Evolutionary conservation across 2,888 invertebrate species (phyloP).

Genomic region (Sminthurinus aureus): DNA sequence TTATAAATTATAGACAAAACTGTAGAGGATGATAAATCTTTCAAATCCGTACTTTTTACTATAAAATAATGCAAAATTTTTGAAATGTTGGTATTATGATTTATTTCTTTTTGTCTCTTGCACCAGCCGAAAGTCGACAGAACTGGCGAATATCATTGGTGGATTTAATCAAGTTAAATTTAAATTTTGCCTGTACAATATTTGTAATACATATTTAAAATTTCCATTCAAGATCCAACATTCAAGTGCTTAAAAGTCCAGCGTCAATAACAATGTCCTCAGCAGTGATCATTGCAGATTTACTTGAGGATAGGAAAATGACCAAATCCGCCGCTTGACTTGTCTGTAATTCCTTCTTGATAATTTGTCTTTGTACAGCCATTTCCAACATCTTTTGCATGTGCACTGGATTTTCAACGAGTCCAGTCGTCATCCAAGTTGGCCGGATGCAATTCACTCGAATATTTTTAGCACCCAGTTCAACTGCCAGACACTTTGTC

Average conservation of each 20-base stretch:
- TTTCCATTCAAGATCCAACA: neutral
- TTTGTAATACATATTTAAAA: too few relatives aligned
- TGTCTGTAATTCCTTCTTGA: slow-evolving; percentile 15
- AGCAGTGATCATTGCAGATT: slow-evolving; percentile 32
- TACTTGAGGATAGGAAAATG: slow-evolving; percentile 20
- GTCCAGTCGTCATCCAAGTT: slow-evolving; percentile 20
- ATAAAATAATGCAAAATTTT: too few relatives aligned
- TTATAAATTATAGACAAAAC: too few relatives aligned
- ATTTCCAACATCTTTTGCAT: neutral
- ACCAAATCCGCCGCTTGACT: slow-evolving; percentile 14
- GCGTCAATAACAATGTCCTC: slow-evolving; percentile 37
- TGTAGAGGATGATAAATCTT: too few relatives aligned
- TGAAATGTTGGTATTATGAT: too few relatives aligned
- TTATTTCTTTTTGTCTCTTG: too few relatives aligned
- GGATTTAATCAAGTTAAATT: too few relatives aligned
- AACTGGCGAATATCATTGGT: too few relatives aligned
- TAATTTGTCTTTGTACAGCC: neutral
- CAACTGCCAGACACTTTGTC: slow-evolving; percentile 28
- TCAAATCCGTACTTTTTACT: too few relatives aligned
- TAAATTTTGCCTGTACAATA: too few relatives aligned
- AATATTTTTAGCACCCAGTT: neutral
- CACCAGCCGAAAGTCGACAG: too few relatives aligned
- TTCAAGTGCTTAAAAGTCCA: neutral
- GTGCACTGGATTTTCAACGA: slow-evolving; percentile 1
- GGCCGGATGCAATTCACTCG: slow-evolving; percentile 17